A percentile compares a stretch with the other conserved stretches of the same genome.
phyloP scores from a whole-genome alignment of 2,888 invertebrate species.

The Bedellia somnulentella region DNA sequence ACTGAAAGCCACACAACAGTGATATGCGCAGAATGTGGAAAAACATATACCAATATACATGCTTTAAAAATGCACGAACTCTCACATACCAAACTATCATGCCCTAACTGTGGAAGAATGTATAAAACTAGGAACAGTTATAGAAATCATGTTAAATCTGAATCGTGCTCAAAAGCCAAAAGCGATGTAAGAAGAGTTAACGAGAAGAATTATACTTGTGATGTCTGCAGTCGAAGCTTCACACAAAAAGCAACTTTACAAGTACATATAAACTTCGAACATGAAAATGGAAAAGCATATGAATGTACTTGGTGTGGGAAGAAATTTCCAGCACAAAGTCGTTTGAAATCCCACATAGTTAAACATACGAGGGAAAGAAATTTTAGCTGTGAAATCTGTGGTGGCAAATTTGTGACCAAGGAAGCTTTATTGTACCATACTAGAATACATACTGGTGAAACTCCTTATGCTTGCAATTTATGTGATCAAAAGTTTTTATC shows the following conservation, averaged over 20 bases:
- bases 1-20: constrained; percentile 13
- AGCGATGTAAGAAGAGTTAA: constrained; percentile 9
- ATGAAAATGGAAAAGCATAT: constrained; percentile 15
- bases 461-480: constrained; percentile 18
- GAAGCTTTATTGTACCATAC: constrained; percentile 20
- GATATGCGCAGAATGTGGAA: constrained; percentile 20
- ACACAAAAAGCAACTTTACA: constrained; percentile 15
- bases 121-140: constrained; percentile 17
- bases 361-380: constrained; percentile 23
- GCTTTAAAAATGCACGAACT: constrained; percentile 16
- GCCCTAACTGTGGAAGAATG: constrained; percentile 18
- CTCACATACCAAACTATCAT: constrained; percentile 14
- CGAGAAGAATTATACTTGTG: constrained; percentile 15
- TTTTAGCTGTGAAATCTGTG: constrained; percentile 18
- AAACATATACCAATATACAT: constrained; percentile 14
- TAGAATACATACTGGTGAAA: constrained; percentile 22
- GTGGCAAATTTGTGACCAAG: constrained; percentile 18
- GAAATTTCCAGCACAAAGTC: constrained; percentile 17
- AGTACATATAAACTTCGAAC: constrained; percentile 19
- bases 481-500: constrained; percentile 20
- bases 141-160: constrained; percentile 14
- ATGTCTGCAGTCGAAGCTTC: constrained; percentile 19
- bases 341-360: constrained; percentile 17
- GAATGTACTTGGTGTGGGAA: constrained; percentile 21
- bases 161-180: constrained; percentile 13